Evolutionary conservation across 2,113 vertebrate genomes (phyloP), one percentile per base, ranked within the genome.

Genomic region (Tychaedon coryphoeus): DNA sequence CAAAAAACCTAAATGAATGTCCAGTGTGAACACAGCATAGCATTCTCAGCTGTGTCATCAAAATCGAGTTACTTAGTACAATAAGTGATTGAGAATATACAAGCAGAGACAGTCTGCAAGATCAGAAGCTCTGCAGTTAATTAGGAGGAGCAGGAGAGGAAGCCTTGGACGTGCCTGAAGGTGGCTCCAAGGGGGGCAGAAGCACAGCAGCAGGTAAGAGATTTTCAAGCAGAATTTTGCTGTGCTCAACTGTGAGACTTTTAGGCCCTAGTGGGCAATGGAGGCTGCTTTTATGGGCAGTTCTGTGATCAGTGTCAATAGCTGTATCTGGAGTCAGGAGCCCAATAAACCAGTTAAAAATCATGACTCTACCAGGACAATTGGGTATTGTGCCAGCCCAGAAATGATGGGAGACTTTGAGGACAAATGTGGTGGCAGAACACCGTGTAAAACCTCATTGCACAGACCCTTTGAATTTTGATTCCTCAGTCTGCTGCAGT

Each of bases 141-240:
- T 36, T 74, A 14, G 57, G 64, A 92, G 36, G 10, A 76, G 50
- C 25, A 40, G 51, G 64, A 70, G 58, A 48, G 36, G 40, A 82
- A 72, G 43, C 42, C 9, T 25, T 3, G 24, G 56, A 14, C 5
- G 7, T 31, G 18, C 7, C 33, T n/a, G 25, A 61, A 65, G 25
- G 12, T 45, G 40, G 4, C 5, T 66, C 28, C n/a, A 42, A 47
- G 62, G 10, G 58, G 6, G 14, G 7, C 5, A 6, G 5, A 79
- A 53, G 2, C 29, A 57, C 0, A 5, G 54, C 53, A 79, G 12
- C 3, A 4, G 6, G 8, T 15, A 51, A 40, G 36, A 54, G 61
- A 54, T n/a, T 85, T 74, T 47, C 26, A 66, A 54, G 38, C 11
- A 65, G 70, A 57, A 9, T 36, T 75, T 82, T 57, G 14, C 74